Evolutionary conservation across 2,797 vertebrate genomes (phyloP), one percentile per base, ranked within the genome.

Genomic region (Adelosebastes latens): DNA sequence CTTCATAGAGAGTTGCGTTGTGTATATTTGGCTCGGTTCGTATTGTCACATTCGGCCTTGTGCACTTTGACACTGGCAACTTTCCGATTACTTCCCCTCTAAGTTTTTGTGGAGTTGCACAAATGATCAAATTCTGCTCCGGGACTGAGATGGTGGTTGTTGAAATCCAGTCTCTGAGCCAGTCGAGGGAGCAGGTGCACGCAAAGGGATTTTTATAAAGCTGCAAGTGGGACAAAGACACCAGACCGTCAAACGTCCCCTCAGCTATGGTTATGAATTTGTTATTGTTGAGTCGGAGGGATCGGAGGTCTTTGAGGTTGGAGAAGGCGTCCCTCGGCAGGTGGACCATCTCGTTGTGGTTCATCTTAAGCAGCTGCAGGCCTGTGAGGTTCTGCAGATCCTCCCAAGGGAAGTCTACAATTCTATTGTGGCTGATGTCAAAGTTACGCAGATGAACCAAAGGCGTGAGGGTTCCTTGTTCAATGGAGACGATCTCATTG

Each of bases 251-350:
- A 27, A 99, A 99, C 0, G 97, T 97, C 27, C 97, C 98, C 2
- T 97, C 95, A 2, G 90, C 86, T 3, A 99, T 93, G 1, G 95
- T 91, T 4, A 89, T 73, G 65, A 99, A 97, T 59, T 90, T 95
- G 92, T 99, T 99, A 79, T 97, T 96, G 94, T 99, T 98, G 87
- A 99, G 97, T 34, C 97, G 96, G 25, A 99, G 92, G 0, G 98
- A 98, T 42, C 94, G 96, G 82, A 99, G 95, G 80, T 98, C 96
- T 18, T 93, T 95, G 53, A 99, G 95, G 64, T 95, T 96, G 39
- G 92, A 82, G 59, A 99, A 97, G 14, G 97, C 97, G 0, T 96
- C 94, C 32, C 88, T 89, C 1, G 98, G 97, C 87, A 99, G 92
- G n/a, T 89, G 87, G 14, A 93, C 89, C 95, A 99, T 94, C 84